phyloP scores from a whole-genome alignment of 2,113 vertebrate species.

The Pithys albifrons region DNA sequence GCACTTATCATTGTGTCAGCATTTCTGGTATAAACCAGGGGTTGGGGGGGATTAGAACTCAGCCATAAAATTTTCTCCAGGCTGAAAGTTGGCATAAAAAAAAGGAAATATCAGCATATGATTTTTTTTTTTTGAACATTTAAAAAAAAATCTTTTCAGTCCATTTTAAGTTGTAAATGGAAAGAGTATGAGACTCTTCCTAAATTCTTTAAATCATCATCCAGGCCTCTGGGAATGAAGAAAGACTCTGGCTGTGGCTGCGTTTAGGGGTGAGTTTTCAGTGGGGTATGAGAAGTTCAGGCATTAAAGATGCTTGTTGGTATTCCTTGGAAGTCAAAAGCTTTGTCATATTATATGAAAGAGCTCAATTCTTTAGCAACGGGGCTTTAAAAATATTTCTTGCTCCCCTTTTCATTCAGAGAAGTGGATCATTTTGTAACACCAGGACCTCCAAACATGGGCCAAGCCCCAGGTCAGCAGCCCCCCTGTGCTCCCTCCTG shows the following conservation, averaged over 20 bases:
- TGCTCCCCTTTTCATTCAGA: neutral
- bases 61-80: conserved; percentile 78
- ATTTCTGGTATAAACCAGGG: conserved; percentile 78
- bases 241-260: conserved; percentile 1
- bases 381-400: neutral
- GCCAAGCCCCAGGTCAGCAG: neutral
- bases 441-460: neutral
- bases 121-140: neutral
- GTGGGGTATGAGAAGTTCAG: conserved; percentile 16
- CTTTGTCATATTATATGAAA: conserved; percentile 3
- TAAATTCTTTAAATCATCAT: conserved; percentile 19
- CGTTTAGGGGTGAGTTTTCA: conserved; percentile 33
- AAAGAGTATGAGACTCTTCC: conserved; percentile 49
- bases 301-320: conserved; percentile 21
- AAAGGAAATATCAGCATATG: conserved; percentile 63
- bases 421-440: neutral
- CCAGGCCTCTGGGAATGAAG: conserved; percentile 2
- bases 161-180: conserved; percentile 60
- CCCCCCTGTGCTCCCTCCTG: neutral
- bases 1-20: conserved; percentile 74
- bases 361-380: neutral
- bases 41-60: conserved; percentile 74
- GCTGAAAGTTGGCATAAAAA: conserved; percentile 74
- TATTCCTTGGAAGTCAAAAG: conserved; percentile 41
- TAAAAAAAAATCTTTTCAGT: neutral